Evolutionary conservation across 2,113 vertebrate genomes (phyloP), one percentile per base, ranked within the genome.

Genomic region (Muntiacus reevesi): DNA sequence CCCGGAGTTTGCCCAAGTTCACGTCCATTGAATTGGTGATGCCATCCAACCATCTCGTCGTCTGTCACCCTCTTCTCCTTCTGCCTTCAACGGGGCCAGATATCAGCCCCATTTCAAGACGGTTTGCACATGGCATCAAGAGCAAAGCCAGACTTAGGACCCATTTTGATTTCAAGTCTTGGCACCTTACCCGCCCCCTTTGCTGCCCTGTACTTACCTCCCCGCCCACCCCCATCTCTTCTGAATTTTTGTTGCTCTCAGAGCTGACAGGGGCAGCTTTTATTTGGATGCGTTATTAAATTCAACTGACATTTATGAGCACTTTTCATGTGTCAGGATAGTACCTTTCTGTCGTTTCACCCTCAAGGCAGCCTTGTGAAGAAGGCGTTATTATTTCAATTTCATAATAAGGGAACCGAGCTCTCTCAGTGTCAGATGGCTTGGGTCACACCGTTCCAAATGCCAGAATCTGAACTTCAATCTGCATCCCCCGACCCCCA

Each of bases 181-280:
- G 50, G 23, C 21, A 5, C 12, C 45, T 47, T 28, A 30, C 43
- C 7, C 5, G 0, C 2, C n/a, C 23, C 0, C 6, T 4, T 10
- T 13, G 7, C n/a, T 76, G n/a, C n/a, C 4, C 6, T 6, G 16
- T 15, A 2, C 25, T 21, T 10, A 54, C 6, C 59, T 67, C 60
- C 21, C 40, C 81, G 62, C 43, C 78, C 2, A 43, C 67, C 2
- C 54, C 17, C 0, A 3, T 36, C 59, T 64, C 33, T 76, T 83
- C 78, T 47, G 71, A 76, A 83, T 50, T 87, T 93, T 82, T 55
- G 78, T 43, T 27, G 71, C 94, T 67, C 4, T 71, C 40, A 43
- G 54, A 47, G 85, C 88, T 76, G 30, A 52, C 12, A 7, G 4
- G 33, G 60, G 76, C 14, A 13, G 55, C n/a, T 96, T 91, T 64